These are phyloP conservation scores for Papilio gigon DNA, from an alignment of 2,888 invertebrate species.

Conservation along the genomic window DNA sequence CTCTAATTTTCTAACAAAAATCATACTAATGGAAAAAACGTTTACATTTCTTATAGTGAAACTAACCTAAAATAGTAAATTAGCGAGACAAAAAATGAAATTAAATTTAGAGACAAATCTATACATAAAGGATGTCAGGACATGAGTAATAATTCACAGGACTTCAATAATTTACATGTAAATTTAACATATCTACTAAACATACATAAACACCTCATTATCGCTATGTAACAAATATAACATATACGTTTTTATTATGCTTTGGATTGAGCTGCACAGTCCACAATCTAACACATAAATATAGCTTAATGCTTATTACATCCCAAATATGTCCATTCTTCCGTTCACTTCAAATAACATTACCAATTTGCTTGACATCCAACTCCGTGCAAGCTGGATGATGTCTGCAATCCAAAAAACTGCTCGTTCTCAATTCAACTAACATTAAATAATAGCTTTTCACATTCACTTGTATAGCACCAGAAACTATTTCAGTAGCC, in stretches of 20 bases:
- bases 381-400: background rate
- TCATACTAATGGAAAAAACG: too few relatives aligned
- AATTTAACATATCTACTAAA: background rate
- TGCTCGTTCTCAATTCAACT: background rate
- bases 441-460: background rate
- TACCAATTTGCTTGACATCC: background rate
- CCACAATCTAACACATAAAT: too few relatives aligned
- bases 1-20: background rate
- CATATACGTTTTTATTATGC: background rate
- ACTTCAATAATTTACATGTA: background rate
- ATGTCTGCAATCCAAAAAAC: background rate
- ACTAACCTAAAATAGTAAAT: background rate
- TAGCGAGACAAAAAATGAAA: background rate
- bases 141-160: background rate
- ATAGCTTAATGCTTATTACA: too few relatives aligned
- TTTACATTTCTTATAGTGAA: too few relatives aligned
- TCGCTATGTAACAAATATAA: background rate
- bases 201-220: background rate
- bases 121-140: background rate
- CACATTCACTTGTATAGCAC: conserved; percentile 3
- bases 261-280: conserved; percentile 19
- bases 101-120: background rate
- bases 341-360: background rate
- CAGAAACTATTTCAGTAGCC: background rate
- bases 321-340: background rate